Conservation (phyloP, 2,113 vertebrate genomes). For the Trinectes maculatus region DNA sequence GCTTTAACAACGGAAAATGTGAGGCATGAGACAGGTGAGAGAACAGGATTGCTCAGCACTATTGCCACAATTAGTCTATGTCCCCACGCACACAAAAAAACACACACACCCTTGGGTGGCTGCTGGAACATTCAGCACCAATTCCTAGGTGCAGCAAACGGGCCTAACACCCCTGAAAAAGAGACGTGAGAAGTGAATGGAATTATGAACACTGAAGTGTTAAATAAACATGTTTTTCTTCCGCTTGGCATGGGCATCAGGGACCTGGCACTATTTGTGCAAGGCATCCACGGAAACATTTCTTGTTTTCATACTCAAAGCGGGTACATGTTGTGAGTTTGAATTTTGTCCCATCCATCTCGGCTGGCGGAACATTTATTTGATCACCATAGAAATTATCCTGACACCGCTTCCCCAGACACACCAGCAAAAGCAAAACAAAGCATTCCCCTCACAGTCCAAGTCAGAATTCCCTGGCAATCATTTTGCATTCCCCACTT, state of each 20-base stretch:
- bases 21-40: conserved; percentile 62
- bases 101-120: conserved; percentile 55
- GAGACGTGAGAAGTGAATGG: conserved; percentile 29
- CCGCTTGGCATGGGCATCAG: conserved; percentile 20
- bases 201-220: conserved; percentile 35
- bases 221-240: conserved; percentile 57
- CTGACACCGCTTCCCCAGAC: conserved; percentile 43
- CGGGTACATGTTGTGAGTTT: conserved; percentile 25
- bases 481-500: conserved; percentile 62
- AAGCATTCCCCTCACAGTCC: conserved; percentile 39
- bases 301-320: conserved; percentile 46
- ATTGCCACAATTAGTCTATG: conserved; percentile 51
- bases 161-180: conserved; percentile 31
- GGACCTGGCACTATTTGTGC: conserved; percentile 31
- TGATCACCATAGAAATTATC: conserved; percentile 53
- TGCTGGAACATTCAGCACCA: conserved; percentile 41
- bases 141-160: conserved; percentile 11
- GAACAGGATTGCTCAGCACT: conserved; percentile 66
- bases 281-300: conserved; percentile 24
- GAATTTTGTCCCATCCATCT: conserved; percentile 35
- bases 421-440: conserved; percentile 36
- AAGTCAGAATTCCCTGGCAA: conserved; percentile 60
- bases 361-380: conserved; percentile 55
- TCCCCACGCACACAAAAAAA: conserved; percentile 29
- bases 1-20: conserved; percentile 75